phyloP scores from a whole-genome alignment of 2,797 vertebrate genomes.

The Lepilemur ruficaudatus region DNA sequence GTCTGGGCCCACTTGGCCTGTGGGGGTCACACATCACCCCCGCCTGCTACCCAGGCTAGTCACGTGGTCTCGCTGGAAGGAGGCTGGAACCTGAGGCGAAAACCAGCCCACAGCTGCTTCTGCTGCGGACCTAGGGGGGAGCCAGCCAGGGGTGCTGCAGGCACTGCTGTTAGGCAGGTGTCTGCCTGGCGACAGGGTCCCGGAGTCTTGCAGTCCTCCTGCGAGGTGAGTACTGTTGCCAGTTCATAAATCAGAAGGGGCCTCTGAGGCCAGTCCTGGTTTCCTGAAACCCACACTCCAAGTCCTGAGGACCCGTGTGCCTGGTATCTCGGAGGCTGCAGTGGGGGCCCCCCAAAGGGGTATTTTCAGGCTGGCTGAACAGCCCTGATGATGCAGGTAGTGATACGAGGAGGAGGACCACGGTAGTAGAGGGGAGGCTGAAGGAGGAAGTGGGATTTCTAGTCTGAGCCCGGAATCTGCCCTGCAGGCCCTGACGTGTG shows the following conservation, averaged over 20 bases:
- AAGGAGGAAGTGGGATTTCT: not conserved
- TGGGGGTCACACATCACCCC: too few relatives aligned
- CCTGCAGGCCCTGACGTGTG: too few relatives aligned
- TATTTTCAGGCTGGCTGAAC: fast-evolving
- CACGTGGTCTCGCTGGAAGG: not conserved
- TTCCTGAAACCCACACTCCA: not conserved
- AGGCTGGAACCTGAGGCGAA: not conserved
- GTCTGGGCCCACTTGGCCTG: not conserved
- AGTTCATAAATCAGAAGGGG: too few relatives aligned
- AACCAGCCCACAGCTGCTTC: not conserved
- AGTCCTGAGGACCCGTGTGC: too few relatives aligned
- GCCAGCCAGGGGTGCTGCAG: not conserved
- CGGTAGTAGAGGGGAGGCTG: too few relatives aligned
- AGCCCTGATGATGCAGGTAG: fast-evolving
- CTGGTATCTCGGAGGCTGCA: too few relatives aligned
- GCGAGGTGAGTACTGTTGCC: not conserved
- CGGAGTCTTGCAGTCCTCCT: fast-evolving
- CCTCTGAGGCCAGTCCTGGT: not conserved
- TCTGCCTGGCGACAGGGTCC: fast-evolving
- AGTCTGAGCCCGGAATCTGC: not conserved
- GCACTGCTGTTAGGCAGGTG: fast-evolving
- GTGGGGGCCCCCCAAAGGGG: not conserved
- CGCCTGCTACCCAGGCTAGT: fast-evolving
- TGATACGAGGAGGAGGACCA: not conserved
- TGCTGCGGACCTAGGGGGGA: fast-evolving